A percentile compares a stretch with the other conserved stretches of the same genome.
phyloP scores from a whole-genome alignment of 2,797 vertebrate species.

The Chromis chromis region DNA sequence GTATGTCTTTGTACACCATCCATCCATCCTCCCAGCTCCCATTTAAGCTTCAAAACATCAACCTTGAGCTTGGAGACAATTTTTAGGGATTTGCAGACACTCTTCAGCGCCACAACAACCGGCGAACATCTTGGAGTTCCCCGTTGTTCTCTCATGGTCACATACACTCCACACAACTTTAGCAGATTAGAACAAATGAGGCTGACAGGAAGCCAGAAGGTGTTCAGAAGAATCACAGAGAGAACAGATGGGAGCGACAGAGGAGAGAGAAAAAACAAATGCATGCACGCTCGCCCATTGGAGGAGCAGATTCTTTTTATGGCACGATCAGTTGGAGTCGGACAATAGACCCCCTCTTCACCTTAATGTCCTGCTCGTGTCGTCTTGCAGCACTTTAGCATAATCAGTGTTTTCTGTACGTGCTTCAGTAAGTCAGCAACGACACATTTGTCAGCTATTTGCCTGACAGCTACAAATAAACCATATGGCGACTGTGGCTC shows the following conservation, averaged over 20 bases:
- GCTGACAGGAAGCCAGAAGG: conserved; percentile 42
- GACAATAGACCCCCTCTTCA: conserved; percentile 9
- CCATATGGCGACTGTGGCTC: conserved; percentile 43
- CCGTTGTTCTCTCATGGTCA: conserved; percentile 1
- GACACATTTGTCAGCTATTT: conserved; percentile 47
- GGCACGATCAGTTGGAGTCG: conserved; percentile 18
- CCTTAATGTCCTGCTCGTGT: conserved; percentile 1
- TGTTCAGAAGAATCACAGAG: conserved; percentile 29
- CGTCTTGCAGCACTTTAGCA: conserved; percentile 1
- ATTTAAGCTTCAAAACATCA: conserved; percentile 8
- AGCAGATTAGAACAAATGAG: conserved; percentile 34
- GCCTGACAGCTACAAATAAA: conserved; percentile 41
- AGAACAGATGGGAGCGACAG: conserved; percentile 44
- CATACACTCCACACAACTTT: conserved; percentile 11
- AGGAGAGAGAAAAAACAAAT: conserved; percentile 17
- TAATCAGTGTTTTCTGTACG: conserved; percentile 11
- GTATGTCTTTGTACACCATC: not conserved
- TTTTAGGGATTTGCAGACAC: not conserved
- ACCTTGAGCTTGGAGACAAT: not conserved
- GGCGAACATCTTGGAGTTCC: not conserved
- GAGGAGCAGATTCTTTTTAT: conserved; percentile 3
- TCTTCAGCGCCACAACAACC: not conserved
- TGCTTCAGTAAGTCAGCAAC: conserved; percentile 20
- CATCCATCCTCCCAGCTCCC: not conserved
- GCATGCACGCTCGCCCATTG: not conserved